phyloP scores from a whole-genome alignment of 2,797 vertebrate species.

The Anabacerthia variegaticeps region DNA sequence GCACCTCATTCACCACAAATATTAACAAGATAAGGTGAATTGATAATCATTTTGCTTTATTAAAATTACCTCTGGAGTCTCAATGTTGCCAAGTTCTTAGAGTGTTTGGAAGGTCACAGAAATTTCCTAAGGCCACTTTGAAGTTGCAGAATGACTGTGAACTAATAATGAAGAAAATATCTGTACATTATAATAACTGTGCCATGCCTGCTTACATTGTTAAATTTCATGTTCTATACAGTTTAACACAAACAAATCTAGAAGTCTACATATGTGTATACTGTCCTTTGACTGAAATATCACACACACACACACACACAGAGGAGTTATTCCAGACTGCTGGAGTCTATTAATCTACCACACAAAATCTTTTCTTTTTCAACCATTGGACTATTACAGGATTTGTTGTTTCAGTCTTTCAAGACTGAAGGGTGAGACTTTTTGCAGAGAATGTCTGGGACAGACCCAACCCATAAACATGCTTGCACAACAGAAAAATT shows the following conservation, averaged over 20 bases:
- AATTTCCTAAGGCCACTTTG: background rate
- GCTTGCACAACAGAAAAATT: background rate
- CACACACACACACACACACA: too few relatives aligned
- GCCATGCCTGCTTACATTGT: background rate
- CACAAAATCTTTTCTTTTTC: background rate
- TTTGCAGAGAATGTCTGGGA: background rate
- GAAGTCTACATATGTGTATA: background rate
- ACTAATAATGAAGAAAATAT: background rate
- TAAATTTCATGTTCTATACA: background rate
- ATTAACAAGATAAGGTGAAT: background rate
- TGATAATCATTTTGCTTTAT: background rate
- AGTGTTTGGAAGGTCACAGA: background rate
- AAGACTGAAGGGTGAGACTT: background rate
- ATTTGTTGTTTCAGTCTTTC: background rate
- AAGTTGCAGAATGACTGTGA: background rate
- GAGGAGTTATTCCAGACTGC: background rate
- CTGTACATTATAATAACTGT: background rate
- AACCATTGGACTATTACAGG: background rate
- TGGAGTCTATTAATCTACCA: background rate
- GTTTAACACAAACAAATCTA: background rate
- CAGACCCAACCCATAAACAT: background rate
- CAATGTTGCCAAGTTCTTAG: background rate
- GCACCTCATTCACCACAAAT: background rate
- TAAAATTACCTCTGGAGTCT: background rate
- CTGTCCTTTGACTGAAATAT: background rate